phyloP scores from a whole-genome alignment of 2,888 invertebrate genomes.

The Andrena haemorrhoa region DNA sequence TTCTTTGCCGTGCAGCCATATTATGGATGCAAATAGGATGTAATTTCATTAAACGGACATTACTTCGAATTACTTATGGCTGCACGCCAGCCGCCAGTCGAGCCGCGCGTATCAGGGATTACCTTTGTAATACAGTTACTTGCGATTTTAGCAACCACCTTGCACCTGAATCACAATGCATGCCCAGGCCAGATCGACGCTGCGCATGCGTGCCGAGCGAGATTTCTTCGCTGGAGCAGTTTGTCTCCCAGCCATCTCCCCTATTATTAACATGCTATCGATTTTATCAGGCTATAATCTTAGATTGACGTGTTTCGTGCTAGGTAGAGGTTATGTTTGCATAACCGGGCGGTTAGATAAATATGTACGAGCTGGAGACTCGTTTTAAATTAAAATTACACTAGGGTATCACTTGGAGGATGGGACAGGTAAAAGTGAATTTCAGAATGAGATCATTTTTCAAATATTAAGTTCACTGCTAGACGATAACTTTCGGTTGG shows the following conservation, averaged over 20 bases:
- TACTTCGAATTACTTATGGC: slow-evolving; percentile 55
- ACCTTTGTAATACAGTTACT: slow-evolving; percentile 42
- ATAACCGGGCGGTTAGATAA: neutral
- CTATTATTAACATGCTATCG: slow-evolving; percentile 32
- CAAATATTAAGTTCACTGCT: too few relatives aligned
- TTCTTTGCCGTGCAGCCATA: slow-evolving; percentile 34
- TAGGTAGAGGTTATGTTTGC: neutral
- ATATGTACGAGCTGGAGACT: neutral
- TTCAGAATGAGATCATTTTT: too few relatives aligned
- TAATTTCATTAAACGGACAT: slow-evolving; percentile 63
- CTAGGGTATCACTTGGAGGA: neutral
- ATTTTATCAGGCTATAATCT: slow-evolving; percentile 20
- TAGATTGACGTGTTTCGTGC: neutral
- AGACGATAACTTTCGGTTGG: too few relatives aligned
- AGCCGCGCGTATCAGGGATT: neutral
- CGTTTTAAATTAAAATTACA: neutral
- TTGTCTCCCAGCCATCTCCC: slow-evolving; percentile 3
- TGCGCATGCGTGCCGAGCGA: neutral
- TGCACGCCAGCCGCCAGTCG: neutral
- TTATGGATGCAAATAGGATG: slow-evolving; percentile 60
- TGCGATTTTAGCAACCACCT: slow-evolving; percentile 19
- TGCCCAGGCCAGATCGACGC: slow-evolving; percentile 1
- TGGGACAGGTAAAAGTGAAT: neutral
- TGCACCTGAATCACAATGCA: slow-evolving; percentile 3
- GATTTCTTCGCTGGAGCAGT: neutral